Evolutionary conservation across 2,113 vertebrate species (phyloP).

Genomic region (Hydrochoerus hydrochaeris): DNA sequence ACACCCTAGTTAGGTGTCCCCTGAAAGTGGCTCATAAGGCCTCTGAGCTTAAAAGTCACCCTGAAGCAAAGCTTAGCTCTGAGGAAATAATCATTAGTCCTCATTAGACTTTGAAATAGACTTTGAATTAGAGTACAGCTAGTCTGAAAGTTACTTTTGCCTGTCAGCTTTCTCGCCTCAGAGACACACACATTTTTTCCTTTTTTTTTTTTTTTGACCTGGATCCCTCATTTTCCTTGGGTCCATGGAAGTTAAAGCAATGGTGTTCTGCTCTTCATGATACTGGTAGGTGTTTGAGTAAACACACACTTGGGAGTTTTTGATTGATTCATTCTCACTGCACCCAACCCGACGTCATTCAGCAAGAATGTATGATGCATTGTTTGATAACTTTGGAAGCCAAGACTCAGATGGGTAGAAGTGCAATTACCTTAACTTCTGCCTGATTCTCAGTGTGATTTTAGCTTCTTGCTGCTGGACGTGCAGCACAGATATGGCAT

Average conservation of each 20-base stretch:
- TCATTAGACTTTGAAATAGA: conserved; percentile 39
- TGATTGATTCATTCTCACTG: background rate
- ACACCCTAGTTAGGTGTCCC: conserved; percentile 28
- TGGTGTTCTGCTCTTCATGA: background rate
- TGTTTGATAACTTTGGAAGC: background rate
- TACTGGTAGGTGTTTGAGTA: background rate
- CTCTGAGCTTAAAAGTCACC: conserved; percentile 29
- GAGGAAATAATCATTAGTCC: conserved; percentile 24
- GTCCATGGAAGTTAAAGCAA: background rate
- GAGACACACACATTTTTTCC: background rate
- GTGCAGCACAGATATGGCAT: too few species aligned
- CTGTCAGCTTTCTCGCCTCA: background rate
- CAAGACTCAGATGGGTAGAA: background rate
- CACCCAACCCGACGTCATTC: background rate
- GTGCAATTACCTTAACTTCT: background rate
- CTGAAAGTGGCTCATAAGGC: background rate
- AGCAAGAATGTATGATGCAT: background rate
- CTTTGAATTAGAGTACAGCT: background rate
- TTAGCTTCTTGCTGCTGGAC: conserved; percentile 5
- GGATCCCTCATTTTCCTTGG: background rate
- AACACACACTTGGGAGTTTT: background rate
- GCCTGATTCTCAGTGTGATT: background rate
- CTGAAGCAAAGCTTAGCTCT: conserved; percentile 16
- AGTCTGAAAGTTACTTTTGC: background rate
- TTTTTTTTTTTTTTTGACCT: background rate